Evolutionary conservation across 2,797 vertebrate genomes (phyloP), one percentile per base, ranked within the genome.

Genomic region (Peromyscus melanophrys): DNA sequence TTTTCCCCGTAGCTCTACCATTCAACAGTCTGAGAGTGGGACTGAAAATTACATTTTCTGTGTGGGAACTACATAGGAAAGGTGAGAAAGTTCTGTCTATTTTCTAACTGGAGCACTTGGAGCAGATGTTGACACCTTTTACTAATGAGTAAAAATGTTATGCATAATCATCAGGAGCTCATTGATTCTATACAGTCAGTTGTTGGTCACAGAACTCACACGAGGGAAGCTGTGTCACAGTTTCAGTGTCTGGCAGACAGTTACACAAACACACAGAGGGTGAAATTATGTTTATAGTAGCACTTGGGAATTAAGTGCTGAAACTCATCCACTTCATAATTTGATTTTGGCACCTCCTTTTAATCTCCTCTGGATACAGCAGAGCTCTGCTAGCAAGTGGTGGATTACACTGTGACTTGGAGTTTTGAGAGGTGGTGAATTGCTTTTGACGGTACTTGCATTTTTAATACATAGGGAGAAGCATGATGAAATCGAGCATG

Each of bases 261-360:
- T 77, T 94, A 69, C 1, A 21, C 59, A 95, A 96, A 97, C 89
- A 92, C 10, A 52, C 4, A 46, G 63, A 31, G n/a, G 27, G 83
- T 57, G 40, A 96, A 92, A 80, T 91, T 86, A 89, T 92, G 65
- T 90, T 97, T 65, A 93, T 90, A 94, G 96, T 80, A 95, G 31
- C 96, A 95, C 91, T 96, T 95, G 94, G 89, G 96, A 95, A 97
- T 98, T 97, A 97, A 65, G 93, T 96, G 89, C 69, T 88, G 77
- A 97, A 95, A 94, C 89, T 90, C 86, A 84, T 57, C 43, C 69
- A 75, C 71, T 96, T 96, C 19, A 31, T 90, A 97, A 92, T 92
- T 92, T 86, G 40, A 92, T 96, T 92, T 95, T 96, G 89, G 92
- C 96, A 88, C 21, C 6, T 93, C 61, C 27, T 92, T 69, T 92